Evolutionary conservation across 1,140 invertebrate species (phyloP).

Genomic region (Lucilia cuprina): DNA sequence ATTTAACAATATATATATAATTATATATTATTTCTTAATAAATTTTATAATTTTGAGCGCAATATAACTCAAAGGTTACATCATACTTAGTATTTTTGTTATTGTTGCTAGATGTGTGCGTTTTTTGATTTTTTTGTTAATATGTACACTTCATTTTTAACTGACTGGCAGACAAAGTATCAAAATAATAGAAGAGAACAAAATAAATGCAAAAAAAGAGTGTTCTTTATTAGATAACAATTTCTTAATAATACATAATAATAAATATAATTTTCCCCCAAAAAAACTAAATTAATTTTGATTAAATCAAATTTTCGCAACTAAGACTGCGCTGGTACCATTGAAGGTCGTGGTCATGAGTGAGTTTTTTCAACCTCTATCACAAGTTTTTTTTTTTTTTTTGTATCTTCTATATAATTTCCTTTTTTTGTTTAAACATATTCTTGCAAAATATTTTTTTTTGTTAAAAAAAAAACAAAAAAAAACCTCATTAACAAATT

Average conservation of each 20-base stretch:
- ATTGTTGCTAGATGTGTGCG: too few relatives aligned
- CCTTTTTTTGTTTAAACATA: too few relatives aligned
- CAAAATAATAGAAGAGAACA: not conserved
- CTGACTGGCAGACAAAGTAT: not conserved
- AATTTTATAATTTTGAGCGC: not conserved
- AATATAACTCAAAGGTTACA: not conserved
- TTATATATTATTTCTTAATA: too few relatives aligned
- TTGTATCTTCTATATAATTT: too few relatives aligned
- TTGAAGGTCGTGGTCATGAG: conserved; percentile 34
- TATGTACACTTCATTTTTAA: not conserved
- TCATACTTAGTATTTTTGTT: not conserved
- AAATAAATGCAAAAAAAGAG: not conserved
- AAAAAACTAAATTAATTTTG: not conserved
- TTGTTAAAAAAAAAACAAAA: too few relatives aligned
- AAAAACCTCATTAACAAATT: not conserved
- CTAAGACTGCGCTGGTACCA: not conserved
- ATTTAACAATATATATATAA: too few relatives aligned
- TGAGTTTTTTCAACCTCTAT: not conserved
- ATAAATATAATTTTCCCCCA: not conserved
- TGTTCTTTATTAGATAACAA: not conserved
- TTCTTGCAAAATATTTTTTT: too few relatives aligned
- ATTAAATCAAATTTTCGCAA: not conserved
- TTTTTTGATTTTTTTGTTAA: not conserved
- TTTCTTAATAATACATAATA: not conserved
- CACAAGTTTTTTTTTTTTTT: not conserved